phyloP scores from a whole-genome alignment of 1,140 invertebrate species.

The Penaeus chinensis region DNA sequence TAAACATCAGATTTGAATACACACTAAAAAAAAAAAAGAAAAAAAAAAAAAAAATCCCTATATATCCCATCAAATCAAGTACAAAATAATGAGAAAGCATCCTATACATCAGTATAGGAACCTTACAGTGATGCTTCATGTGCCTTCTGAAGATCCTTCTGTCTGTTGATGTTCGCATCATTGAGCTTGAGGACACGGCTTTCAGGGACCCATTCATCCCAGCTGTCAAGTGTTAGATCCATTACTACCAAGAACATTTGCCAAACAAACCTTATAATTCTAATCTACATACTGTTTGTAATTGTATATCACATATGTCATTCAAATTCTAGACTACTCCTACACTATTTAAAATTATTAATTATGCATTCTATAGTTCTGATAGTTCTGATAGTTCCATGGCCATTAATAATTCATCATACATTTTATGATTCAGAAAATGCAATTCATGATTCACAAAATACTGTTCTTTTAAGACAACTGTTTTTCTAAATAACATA shows the following conservation, averaged over 20 bases:
- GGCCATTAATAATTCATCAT: no score
- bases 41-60: no score
- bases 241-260: background rate
- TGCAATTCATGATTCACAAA: no score
- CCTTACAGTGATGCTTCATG: constrained; percentile 75
- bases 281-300: background rate
- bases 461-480: no score
- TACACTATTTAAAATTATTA: background rate
- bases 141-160: constrained; percentile 88
- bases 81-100: background rate
- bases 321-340: background rate
- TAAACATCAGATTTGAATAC: no score
- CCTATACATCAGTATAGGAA: background rate
- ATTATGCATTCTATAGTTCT: background rate
- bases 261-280: constrained; percentile 1
- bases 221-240: constrained; percentile 75
- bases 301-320: background rate
- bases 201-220: constrained; percentile 98
- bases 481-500: no score
- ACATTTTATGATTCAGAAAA: no score
- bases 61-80: no score
- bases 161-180: constrained; percentile 88
- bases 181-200: constrained; percentile 92
- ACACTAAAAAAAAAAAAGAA: no score
- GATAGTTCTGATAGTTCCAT: background rate